Evolutionary conservation across 2,113 vertebrate genomes (phyloP).

Genomic region (Chinchilla lanigera): DNA sequence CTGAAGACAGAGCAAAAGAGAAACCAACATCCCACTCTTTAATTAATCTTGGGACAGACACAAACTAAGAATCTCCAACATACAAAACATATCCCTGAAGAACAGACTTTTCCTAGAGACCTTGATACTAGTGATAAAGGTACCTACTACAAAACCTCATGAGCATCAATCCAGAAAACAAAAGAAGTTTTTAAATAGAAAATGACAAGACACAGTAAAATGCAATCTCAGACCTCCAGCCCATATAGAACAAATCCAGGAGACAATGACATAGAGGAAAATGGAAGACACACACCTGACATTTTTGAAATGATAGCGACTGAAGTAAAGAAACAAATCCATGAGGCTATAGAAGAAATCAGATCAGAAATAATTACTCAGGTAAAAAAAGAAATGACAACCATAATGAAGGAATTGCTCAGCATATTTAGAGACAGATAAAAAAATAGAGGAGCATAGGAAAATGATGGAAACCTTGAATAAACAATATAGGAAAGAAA

Average conservation of each 20-base stretch:
- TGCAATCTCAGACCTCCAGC: neutral
- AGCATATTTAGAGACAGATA: neutral
- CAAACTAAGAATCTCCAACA: neutral
- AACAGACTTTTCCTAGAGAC: neutral
- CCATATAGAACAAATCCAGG: neutral
- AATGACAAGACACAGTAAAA: neutral
- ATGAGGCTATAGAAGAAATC: neutral
- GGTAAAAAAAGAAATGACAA: neutral
- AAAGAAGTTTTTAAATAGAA: neutral
- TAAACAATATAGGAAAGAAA: neutral
- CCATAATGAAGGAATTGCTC: neutral
- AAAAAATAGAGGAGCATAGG: neutral
- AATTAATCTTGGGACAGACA: neutral
- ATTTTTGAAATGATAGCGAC: neutral
- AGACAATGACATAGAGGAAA: neutral
- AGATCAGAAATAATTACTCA: neutral
- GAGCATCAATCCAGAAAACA: neutral
- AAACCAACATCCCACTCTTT: neutral
- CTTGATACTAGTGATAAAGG: neutral
- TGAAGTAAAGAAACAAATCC: neutral
- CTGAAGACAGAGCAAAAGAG: neutral
- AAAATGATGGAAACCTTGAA: neutral
- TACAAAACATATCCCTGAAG: neutral
- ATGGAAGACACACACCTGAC: neutral
- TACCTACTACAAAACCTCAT: neutral